Evolutionary conservation across 2,888 invertebrate genomes (phyloP).

Genomic region (Punctoribates punctum): DNA sequence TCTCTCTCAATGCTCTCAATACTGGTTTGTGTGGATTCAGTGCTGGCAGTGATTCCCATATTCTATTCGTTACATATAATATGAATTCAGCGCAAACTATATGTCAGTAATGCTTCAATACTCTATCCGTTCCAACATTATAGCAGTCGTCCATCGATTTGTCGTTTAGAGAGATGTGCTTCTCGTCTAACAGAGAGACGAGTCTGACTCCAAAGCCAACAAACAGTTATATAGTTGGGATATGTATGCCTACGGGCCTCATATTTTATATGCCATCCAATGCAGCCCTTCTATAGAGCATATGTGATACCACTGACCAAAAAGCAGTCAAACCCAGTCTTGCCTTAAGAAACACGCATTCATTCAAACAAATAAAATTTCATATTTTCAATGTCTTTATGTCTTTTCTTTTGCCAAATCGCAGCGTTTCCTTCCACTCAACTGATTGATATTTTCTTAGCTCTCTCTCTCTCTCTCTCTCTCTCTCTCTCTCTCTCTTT

Average conservation of each 20-base stretch:
- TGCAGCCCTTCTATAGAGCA: slow-evolving; percentile 15
- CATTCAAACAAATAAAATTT: slow-evolving; percentile 34
- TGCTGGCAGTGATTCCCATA: slow-evolving; percentile 7
- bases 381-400: slow-evolving; percentile 27
- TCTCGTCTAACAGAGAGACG: not conserved
- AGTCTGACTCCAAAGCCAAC: not conserved
- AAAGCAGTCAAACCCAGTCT: not conserved
- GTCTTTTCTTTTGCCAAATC: slow-evolving; percentile 17
- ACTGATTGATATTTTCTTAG: slow-evolving; percentile 18
- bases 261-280: slow-evolving; percentile 30
- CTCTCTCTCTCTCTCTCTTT: not conserved
- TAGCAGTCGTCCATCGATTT: slow-evolving; percentile 29
- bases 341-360: slow-evolving; percentile 21
- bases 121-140: slow-evolving; percentile 22
- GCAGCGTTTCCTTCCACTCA: slow-evolving; percentile 12
- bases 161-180: slow-evolving; percentile 1
- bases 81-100: slow-evolving; percentile 28
- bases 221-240: slow-evolving; percentile 5
- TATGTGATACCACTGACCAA: slow-evolving; percentile 18
- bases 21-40: not conserved
- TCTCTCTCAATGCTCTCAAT: not conserved
- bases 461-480: no score
- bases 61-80: slow-evolving; percentile 34
- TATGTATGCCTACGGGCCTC: slow-evolving; percentile 23
- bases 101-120: slow-evolving; percentile 21